These are phyloP conservation scores for Limnothrissa miodon DNA, from an alignment of 2,113 vertebrate genomes.

Conservation along the genomic window DNA sequence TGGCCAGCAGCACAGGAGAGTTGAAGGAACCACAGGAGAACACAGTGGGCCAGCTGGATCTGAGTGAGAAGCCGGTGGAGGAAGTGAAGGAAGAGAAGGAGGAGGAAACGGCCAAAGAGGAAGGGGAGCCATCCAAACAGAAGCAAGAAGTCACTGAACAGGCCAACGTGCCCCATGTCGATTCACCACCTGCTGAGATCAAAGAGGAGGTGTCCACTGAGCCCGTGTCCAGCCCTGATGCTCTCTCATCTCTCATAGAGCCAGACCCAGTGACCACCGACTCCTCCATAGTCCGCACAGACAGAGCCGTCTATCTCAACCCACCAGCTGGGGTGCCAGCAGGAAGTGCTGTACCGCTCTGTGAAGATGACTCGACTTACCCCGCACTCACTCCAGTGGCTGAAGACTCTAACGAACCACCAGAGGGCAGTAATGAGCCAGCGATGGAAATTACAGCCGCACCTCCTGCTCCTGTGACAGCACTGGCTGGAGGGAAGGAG, in stretches of 20 bases:
- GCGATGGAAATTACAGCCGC: background rate
- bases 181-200: background rate
- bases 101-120: background rate
- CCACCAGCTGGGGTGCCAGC: slow-evolving; percentile 15
- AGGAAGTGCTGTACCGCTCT: background rate
- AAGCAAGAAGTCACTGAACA: background rate
- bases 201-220: background rate
- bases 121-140: background rate
- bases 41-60: background rate
- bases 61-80: background rate
- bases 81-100: background rate
- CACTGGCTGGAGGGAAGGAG: background rate
- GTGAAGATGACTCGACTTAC: background rate
- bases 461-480: background rate
- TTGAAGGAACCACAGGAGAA: background rate
- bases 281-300: slow-evolving; percentile 14
- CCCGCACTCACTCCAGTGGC: background rate
- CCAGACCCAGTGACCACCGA: background rate
- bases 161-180: background rate
- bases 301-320: slow-evolving; percentile 35
- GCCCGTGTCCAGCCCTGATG: background rate
- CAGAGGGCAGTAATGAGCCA: background rate
- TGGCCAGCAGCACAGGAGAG: background rate
- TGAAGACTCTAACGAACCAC: background rate
- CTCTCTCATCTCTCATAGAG: background rate